A percentile compares a stretch with the other conserved stretches of the same genome.
phyloP scores from a whole-genome alignment of 2,113 vertebrate species.

The Oostethus manadensis region DNA sequence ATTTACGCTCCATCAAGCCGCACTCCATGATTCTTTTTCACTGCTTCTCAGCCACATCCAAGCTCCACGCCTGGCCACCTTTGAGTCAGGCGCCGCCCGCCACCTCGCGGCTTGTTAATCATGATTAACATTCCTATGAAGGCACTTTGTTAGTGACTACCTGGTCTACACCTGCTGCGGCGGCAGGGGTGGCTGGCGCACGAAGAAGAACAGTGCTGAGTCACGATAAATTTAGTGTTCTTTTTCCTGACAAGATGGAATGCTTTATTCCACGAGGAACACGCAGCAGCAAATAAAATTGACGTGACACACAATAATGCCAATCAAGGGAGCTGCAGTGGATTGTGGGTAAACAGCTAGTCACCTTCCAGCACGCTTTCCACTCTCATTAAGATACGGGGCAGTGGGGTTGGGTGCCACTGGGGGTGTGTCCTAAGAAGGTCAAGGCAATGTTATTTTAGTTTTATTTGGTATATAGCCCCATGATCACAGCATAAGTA shows the following conservation, averaged over 20 bases:
- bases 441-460: too few relatives aligned
- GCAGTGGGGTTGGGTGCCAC: too few relatives aligned
- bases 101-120: constrained; percentile 45
- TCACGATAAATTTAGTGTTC: background rate
- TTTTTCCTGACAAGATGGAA: too few relatives aligned
- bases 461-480: too few relatives aligned
- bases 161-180: constrained; percentile 42
- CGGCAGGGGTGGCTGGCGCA: too few relatives aligned
- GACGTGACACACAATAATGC: too few relatives aligned
- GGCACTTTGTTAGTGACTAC: constrained; percentile 41
- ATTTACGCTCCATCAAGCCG: constrained; percentile 10
- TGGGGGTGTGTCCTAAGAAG: too few relatives aligned
- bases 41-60: constrained; percentile 13
- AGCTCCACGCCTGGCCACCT: constrained; percentile 7
- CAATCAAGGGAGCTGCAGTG: background rate
- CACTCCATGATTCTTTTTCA: constrained; percentile 5
- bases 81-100: constrained; percentile 21
- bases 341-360: background rate
- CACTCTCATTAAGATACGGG: too few relatives aligned
- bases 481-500: too few relatives aligned
- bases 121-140: constrained; percentile 49
- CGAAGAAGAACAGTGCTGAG: background rate
- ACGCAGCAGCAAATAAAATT: too few relatives aligned
- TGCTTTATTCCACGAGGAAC: too few relatives aligned
- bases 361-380: too few relatives aligned